phyloP scores from a whole-genome alignment of 2,888 invertebrate genomes.

The Platynereis dumerilii region DNA sequence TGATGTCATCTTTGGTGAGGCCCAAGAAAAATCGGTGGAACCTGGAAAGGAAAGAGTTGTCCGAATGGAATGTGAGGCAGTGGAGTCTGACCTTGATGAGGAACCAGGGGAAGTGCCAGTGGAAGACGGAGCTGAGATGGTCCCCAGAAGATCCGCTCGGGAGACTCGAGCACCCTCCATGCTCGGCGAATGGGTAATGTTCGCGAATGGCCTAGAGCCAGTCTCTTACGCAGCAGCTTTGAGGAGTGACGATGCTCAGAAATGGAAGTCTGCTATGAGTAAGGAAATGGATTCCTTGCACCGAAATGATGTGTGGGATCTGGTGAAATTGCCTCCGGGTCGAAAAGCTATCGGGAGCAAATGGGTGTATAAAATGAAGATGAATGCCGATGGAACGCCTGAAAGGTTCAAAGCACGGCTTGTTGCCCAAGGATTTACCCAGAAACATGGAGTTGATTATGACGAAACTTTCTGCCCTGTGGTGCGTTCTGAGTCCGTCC shows the following conservation, averaged over 20 bases:
- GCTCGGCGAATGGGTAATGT: conserved; percentile 14
- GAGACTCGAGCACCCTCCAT: conserved; percentile 9
- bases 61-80: too few relatives aligned
- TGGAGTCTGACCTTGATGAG: too few relatives aligned
- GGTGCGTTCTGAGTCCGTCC: conserved; percentile 24
- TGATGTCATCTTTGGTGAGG: conserved; percentile 34
- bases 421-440: conserved; percentile 37
- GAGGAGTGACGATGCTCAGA: not conserved
- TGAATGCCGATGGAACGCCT: conserved; percentile 21
- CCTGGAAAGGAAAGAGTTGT: conserved; percentile 16
- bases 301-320: conserved; percentile 37
- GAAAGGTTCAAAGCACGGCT: conserved; percentile 4
- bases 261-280: conserved; percentile 21
- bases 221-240: conserved; percentile 11
- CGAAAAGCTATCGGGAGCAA: conserved; percentile 35
- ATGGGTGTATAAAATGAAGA: conserved; percentile 42
- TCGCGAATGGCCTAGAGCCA: conserved; percentile 13
- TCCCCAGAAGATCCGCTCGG: not conserved
- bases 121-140: not conserved
- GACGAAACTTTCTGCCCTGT: conserved; percentile 41
- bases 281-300: conserved; percentile 21
- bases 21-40: too few relatives aligned
- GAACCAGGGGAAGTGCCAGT: conserved; percentile 12
- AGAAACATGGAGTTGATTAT: conserved; percentile 39
- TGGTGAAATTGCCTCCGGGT: conserved; percentile 32